Percentiles rank a stretch among this genome's conserved stretches.
phyloP scores from a whole-genome alignment of 2,113 vertebrate species.

The Protobothrops flavoviridis region DNA sequence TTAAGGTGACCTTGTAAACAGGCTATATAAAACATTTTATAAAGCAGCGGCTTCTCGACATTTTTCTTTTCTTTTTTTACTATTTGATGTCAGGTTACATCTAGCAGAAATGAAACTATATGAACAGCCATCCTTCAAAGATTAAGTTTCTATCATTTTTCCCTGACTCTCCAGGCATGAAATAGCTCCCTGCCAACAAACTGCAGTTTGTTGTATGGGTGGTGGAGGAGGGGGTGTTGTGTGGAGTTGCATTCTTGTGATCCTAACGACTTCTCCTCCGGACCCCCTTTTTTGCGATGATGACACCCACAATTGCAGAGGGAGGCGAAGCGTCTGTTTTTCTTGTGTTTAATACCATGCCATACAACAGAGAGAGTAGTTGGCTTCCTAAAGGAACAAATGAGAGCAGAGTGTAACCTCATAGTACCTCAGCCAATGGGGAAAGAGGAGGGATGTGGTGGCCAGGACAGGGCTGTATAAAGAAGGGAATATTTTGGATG shows the following conservation, averaged over 20 bases:
- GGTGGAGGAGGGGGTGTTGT: not conserved
- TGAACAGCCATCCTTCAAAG: conserved; percentile 61
- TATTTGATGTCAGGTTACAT: conserved; percentile 57
- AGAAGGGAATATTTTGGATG: too few relatives aligned
- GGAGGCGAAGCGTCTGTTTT: conserved; percentile 33
- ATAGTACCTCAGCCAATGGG: too few relatives aligned
- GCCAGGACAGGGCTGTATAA: too few relatives aligned
- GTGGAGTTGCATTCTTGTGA: conserved; percentile 14
- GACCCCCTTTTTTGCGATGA: conserved; percentile 23
- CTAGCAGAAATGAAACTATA: conserved; percentile 59
- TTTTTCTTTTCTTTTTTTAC: conserved; percentile 37
- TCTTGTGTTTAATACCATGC: conserved; percentile 37
- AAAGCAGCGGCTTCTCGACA: conserved; percentile 48
- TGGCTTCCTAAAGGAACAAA: conserved; percentile 39
- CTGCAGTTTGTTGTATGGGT: conserved; percentile 44
- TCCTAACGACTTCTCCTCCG: not conserved
- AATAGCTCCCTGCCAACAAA: conserved; percentile 50
- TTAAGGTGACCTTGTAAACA: conserved; percentile 72
- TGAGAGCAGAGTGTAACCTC: not conserved
- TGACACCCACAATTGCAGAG: not conserved
- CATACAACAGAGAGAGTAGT: not conserved
- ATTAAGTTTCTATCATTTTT: conserved; percentile 57
- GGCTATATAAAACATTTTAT: conserved; percentile 53
- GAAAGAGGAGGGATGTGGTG: too few relatives aligned
- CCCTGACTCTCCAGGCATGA: conserved; percentile 47